Conservation (phyloP, 2,888 invertebrate species). For the Plebejus anna region DNA sequence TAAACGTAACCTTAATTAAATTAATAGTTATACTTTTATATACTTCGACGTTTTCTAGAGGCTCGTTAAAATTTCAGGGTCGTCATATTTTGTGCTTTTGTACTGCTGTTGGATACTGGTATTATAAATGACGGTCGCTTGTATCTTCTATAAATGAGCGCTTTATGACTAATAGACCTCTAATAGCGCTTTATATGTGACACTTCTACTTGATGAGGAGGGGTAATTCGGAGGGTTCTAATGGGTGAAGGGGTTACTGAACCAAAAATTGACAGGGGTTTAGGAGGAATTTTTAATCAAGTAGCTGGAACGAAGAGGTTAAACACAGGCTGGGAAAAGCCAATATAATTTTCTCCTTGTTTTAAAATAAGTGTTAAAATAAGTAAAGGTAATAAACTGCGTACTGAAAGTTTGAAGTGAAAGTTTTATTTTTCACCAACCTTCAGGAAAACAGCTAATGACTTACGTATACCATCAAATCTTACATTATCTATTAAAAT, state of each 20-base stretch:
- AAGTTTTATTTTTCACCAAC: no score
- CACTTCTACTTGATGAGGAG: not conserved
- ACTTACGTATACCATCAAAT: no score
- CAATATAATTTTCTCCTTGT: no score
- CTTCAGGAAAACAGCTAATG: no score
- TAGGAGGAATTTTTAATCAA: not conserved
- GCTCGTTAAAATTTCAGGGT: conserved; percentile 12
- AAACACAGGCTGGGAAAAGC: no score
- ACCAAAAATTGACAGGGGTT: not conserved
- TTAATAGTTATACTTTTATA: not conserved
- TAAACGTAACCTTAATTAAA: conserved; percentile 16
- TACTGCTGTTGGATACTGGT: not conserved
- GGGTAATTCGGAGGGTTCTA: not conserved
- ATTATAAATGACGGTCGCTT: not conserved
- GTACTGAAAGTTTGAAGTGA: no score
- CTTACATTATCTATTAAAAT: no score
- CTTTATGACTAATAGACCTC: conserved; percentile 11
- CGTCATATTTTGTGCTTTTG: conserved; percentile 10
- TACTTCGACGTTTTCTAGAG: conserved; percentile 2
- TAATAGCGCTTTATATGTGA: conserved; percentile 9
- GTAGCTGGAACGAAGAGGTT: not conserved
- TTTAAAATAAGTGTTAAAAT: no score
- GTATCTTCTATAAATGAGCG: not conserved
- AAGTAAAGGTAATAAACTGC: no score
- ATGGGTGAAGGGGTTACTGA: not conserved